Evolutionary conservation across 2,113 vertebrate genomes (phyloP), one percentile per base, ranked within the genome.

Genomic region (Rhea pennata): DNA sequence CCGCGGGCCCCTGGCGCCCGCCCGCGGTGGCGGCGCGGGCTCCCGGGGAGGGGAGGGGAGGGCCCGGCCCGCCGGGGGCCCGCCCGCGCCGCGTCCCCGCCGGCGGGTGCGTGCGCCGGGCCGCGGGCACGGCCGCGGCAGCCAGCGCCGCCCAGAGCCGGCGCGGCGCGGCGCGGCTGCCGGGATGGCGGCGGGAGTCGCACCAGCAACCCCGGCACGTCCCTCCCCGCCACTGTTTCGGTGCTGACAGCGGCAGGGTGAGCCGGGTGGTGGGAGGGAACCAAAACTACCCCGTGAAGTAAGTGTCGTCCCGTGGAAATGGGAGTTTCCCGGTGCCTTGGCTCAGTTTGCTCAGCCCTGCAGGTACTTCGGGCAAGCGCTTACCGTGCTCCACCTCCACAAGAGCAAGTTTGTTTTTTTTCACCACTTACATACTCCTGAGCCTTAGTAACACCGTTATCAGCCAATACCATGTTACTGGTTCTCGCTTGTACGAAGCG

Each of bases 51-150:
- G 12, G 29, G 16, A 14, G 36, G 39, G 29, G 16, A 14, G 42
- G 39, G 70, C n/a, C 12, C 12, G 24, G 50, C 69, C 75, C 66
- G 69, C 39, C 87, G 84, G 85, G 88, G 86, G 10, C 81, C 61
- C 86, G 91, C 94, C 88, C 2, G 71, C 76, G 71, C 80, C 89
- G 82, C 94, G 73, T 59, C 69, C 84, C 13, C 78, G 88, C 40
- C 40, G 44, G 79, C 93, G 93, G 84, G 84, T 83, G 72, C 84
- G 88, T 95, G 81, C 93, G 74, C 85, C 67, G 5, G 67, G 23
- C 53, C 5, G 36, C 92, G 84, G 80, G 93, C 87, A 84, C 78
- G 74, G 79, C 78, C 2, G 61, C 5, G 39, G 5, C 51, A 59
- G 75, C 81, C n/a, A 33, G 65, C 50, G 64, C 8, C 53, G 36